A percentile compares a stretch with the other conserved stretches of the same genome.
Evolutionary conservation across 2,888 invertebrate species (phyloP).

Genomic region (Epinotia ramella): DNA sequence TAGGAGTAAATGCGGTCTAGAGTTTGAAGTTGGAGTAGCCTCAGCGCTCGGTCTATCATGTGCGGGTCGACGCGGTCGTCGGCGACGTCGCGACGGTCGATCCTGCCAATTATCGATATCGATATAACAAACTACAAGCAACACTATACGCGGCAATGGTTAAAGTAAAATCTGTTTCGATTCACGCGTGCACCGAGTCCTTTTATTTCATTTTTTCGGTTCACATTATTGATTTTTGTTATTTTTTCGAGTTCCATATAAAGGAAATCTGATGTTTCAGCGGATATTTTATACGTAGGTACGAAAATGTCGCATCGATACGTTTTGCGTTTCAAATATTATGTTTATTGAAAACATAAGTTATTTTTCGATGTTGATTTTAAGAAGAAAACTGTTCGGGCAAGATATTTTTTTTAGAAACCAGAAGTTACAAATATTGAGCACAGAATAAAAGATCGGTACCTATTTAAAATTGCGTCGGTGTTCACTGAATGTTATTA

Average conservation of each 20-base stretch:
- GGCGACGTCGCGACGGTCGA: conserved; percentile 81
- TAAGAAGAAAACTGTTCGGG: neutral
- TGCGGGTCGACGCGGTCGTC: conserved; percentile 78
- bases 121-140: conserved; percentile 65
- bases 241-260: neutral
- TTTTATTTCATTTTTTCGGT: neutral
- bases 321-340: neutral
- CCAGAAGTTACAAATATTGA: neutral
- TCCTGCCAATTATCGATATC: conserved; percentile 83
- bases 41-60: conserved; percentile 83
- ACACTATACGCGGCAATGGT: conserved; percentile 49
- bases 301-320: conserved; percentile 3
- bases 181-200: neutral
- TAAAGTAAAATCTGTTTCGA: conserved; percentile 8
- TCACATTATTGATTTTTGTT: neutral
- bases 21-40: conserved; percentile 84
- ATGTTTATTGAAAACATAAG: neutral
- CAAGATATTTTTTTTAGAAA: neutral
- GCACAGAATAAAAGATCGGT: neutral
- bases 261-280: neutral
- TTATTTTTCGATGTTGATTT: neutral
- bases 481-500: neutral
- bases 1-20: conserved; percentile 86
- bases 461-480: neutral
- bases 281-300: neutral